Conservation (phyloP, 2,888 invertebrate genomes). For the Oasisia sp. region DNA sequence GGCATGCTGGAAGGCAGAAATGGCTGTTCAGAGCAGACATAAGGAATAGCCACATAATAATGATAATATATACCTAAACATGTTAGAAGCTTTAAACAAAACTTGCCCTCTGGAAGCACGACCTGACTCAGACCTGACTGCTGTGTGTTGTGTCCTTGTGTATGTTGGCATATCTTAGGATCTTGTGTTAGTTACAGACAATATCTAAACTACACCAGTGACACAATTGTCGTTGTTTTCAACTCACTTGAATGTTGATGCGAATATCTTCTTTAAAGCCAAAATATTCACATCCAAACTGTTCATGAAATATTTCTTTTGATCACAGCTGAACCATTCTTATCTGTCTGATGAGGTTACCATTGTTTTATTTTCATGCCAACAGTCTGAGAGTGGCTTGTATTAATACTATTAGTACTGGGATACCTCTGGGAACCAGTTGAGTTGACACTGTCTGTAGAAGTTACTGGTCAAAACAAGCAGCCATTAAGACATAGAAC, state of each 20-base stretch:
- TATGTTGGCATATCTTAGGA: too few relatives aligned
- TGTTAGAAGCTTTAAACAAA: too few relatives aligned
- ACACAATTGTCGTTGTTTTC: too few relatives aligned
- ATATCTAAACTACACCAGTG: too few relatives aligned
- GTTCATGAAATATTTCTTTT: neutral
- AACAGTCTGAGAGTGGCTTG: neutral
- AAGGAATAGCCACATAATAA: neutral
- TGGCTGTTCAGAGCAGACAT: neutral
- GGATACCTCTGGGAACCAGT: neutral
- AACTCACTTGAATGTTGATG: too few relatives aligned
- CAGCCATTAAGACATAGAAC: neutral
- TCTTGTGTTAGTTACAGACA: too few relatives aligned
- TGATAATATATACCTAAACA: neutral
- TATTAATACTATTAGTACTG: neutral
- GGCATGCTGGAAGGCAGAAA: constrained; percentile 29
- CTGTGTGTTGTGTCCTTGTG: too few relatives aligned
- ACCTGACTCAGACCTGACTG: too few relatives aligned
- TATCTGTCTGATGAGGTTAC: neutral
- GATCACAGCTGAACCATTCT: neutral
- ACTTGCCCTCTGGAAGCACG: too few relatives aligned
- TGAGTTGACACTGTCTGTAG: neutral
- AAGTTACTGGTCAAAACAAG: neutral
- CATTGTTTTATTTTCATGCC: too few relatives aligned
- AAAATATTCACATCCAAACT: too few relatives aligned
- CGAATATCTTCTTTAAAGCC: too few relatives aligned